Conservation (phyloP, 2,888 invertebrate genomes). For the Lasioglossum marginatum region DNA sequence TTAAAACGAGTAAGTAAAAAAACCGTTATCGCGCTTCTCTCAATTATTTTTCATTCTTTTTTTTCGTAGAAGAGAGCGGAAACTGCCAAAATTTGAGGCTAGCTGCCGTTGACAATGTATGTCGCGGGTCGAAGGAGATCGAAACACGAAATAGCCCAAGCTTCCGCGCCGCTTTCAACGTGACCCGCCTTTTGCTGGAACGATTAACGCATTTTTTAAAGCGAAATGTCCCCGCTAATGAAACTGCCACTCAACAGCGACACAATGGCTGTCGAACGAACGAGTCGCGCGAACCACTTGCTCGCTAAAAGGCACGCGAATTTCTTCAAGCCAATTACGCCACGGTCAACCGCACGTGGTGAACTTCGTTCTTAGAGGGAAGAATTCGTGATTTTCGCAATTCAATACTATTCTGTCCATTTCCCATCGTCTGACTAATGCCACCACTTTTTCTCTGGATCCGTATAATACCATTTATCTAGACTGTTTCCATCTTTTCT, state of each 20-base stretch:
- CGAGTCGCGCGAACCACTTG: background rate
- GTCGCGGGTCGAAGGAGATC: conserved; percentile 33
- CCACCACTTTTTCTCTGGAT: background rate
- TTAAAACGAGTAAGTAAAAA: background rate
- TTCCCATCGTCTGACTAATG: background rate
- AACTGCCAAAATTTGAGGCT: conserved; percentile 44
- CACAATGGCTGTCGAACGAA: conserved; percentile 19
- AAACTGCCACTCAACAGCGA: conserved; percentile 44
- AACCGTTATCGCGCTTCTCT: background rate
- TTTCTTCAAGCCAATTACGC: conserved; percentile 43
- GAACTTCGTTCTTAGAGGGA: background rate
- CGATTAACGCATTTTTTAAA: conserved; percentile 32
- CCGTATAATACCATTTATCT: background rate
- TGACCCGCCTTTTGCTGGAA: background rate
- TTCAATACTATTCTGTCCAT: background rate
- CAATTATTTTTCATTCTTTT: background rate
- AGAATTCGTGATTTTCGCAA: background rate
- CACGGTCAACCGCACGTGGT: conserved; percentile 29
- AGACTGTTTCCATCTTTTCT: background rate
- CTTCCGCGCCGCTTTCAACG: conserved; percentile 2
- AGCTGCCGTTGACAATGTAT: conserved; percentile 40
- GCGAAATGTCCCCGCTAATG: conserved; percentile 40
- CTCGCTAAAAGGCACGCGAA: conserved; percentile 12
- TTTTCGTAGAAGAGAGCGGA: background rate
- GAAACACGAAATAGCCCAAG: conserved; percentile 35